Percentiles rank a stretch among this genome's conserved stretches.
These are phyloP conservation scores for Natrix natrix DNA, from an alignment of 2,797 vertebrate species.

Conservation along the genomic window DNA sequence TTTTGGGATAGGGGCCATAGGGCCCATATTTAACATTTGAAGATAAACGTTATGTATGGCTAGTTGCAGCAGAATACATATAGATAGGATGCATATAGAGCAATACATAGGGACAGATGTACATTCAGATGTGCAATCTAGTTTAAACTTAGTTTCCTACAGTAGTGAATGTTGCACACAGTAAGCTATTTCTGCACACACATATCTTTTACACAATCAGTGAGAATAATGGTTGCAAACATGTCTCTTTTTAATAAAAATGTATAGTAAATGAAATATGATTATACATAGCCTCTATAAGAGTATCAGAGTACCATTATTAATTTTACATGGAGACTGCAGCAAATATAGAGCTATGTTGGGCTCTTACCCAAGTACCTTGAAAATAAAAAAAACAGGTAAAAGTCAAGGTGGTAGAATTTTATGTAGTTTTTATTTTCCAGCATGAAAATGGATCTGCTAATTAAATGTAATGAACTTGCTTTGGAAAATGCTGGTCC, in stretches of 20 bases:
- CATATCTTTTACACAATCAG: neutral
- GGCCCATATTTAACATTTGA: neutral
- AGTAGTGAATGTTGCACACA: neutral
- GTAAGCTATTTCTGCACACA: neutral
- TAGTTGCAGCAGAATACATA: neutral
- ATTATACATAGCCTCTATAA: neutral
- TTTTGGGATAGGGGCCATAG: neutral
- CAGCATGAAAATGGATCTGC: neutral
- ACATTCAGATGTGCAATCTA: neutral
- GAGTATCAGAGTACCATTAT: neutral
- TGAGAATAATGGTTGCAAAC: neutral
- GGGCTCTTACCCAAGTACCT: neutral
- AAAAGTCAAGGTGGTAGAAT: neutral
- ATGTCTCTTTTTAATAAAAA: neutral
- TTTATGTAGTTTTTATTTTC: neutral
- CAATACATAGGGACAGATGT: neutral
- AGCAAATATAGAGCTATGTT: neutral
- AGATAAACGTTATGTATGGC: neutral
- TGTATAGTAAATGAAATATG: neutral
- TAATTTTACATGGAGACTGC: neutral
- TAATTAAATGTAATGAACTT: neutral
- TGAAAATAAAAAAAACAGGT: neutral
- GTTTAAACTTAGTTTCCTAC: neutral
- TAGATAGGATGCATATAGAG: neutral
- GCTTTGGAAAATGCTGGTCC: neutral